These are phyloP conservation scores for Alethe castanea DNA, from an alignment of 2,113 vertebrate species.

Conservation along the genomic window DNA sequence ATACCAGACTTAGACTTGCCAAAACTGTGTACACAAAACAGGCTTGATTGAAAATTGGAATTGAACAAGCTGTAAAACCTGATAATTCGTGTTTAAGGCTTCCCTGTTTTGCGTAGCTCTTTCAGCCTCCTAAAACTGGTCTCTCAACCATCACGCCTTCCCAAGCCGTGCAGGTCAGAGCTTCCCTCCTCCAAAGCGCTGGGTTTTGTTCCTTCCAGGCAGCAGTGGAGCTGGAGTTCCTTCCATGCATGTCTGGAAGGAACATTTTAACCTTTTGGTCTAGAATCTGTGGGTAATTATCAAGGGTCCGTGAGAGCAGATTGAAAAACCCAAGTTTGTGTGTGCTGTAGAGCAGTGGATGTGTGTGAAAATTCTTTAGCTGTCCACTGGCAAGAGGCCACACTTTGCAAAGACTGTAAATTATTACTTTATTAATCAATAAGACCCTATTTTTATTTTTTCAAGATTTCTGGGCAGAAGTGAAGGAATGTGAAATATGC, in stretches of 20 bases:
- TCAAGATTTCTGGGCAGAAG: background rate
- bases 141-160: background rate
- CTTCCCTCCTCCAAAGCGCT: background rate
- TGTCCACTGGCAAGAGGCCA: background rate
- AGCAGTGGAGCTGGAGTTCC: background rate
- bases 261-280: background rate
- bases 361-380: background rate
- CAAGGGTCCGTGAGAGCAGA: fast-evolving
- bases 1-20: background rate
- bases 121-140: background rate
- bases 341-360: background rate
- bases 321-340: background rate
- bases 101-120: background rate
- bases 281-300: background rate
- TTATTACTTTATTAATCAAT: background rate
- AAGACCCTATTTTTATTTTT: background rate
- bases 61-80: background rate
- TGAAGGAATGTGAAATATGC: background rate
- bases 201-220: background rate
- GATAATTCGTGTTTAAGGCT: background rate
- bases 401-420: background rate
- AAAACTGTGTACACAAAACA: background rate
- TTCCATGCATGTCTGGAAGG: background rate
- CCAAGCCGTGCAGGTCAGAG: background rate
- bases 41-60: background rate